Evolutionary conservation across 2,888 invertebrate species (phyloP).

Genomic region (Aleiodes testaceus): DNA sequence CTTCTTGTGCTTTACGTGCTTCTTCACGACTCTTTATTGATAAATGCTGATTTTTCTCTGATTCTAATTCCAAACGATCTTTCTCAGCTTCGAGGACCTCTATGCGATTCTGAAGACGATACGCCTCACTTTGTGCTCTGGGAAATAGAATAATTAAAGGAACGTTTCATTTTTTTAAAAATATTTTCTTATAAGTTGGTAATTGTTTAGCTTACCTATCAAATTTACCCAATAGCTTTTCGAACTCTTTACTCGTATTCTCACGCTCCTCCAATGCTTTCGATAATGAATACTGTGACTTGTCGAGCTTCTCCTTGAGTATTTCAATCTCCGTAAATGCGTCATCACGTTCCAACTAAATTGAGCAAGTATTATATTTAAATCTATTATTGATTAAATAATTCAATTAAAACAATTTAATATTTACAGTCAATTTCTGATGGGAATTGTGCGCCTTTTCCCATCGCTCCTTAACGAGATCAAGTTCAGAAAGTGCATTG

Average conservation of each 20-base stretch:
- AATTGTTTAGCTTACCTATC: constrained; percentile 78
- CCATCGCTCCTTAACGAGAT: constrained; percentile 89
- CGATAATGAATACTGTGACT: constrained; percentile 86
- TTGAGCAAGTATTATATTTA: constrained; percentile 13
- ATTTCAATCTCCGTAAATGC: constrained; percentile 89
- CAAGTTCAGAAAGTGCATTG: constrained; percentile 88
- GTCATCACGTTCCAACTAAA: constrained; percentile 89
- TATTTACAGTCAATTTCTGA: constrained; percentile 84
- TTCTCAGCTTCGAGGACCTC: constrained; percentile 91
- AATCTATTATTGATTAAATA: constrained; percentile 2
- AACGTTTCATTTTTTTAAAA: background rate
- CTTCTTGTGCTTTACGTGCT: constrained; percentile 89
- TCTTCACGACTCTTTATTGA: constrained; percentile 89
- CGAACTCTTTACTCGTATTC: constrained; percentile 90
- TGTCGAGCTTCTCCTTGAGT: constrained; percentile 91
- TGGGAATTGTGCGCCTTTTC: constrained; percentile 89
- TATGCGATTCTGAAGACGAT: constrained; percentile 90
- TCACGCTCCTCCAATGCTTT: constrained; percentile 92
- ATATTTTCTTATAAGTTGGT: background rate
- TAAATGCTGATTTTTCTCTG: constrained; percentile 87
- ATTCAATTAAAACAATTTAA: background rate
- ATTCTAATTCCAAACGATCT: constrained; percentile 87
- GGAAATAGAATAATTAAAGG: constrained; percentile 11
- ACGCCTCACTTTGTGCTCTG: constrained; percentile 91
- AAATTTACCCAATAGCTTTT: constrained; percentile 93